Evolutionary conservation across 2,113 vertebrate genomes (phyloP).

Genomic region (Prietella phreatophila): DNA sequence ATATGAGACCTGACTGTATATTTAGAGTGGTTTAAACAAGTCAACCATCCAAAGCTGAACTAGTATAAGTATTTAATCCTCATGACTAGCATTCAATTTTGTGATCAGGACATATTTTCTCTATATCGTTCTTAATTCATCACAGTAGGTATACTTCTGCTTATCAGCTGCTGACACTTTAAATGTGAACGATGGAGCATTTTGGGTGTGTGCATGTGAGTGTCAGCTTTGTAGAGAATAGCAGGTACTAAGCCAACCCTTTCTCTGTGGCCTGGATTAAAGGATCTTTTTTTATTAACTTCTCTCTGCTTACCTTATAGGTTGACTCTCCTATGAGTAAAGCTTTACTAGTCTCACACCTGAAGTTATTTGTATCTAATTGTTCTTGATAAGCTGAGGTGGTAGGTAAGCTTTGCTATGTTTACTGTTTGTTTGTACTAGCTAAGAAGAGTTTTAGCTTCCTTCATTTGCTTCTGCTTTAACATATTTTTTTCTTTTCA

Average conservation of each 20-base stretch:
- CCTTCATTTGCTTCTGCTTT: neutral
- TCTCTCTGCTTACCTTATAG: constrained; percentile 16
- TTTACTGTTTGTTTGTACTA: neutral
- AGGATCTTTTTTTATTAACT: constrained; percentile 42
- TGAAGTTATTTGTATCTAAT: neutral
- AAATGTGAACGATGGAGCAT: constrained; percentile 15
- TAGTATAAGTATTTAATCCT: neutral
- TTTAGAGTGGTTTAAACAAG: neutral
- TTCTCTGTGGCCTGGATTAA: constrained; percentile 43
- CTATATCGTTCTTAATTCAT: neutral
- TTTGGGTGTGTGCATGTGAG: constrained; percentile 11
- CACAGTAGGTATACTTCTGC: neutral
- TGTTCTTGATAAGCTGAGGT: neutral
- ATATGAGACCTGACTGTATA: neutral
- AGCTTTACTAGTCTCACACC: neutral
- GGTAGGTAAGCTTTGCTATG: neutral
- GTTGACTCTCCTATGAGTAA: neutral
- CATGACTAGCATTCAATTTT: neutral
- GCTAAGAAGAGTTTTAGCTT: neutral
- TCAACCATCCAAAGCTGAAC: neutral
- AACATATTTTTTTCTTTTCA: neutral
- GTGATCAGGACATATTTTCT: neutral
- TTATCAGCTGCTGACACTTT: constrained; percentile 8
- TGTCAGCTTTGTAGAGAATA: constrained; percentile 31
- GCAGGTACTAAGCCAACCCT: constrained; percentile 26